A percentile compares a stretch with the other conserved stretches of the same genome.
Conservation (phyloP, 2,113 vertebrate genomes). For the Oxyruncus cristatus region DNA sequence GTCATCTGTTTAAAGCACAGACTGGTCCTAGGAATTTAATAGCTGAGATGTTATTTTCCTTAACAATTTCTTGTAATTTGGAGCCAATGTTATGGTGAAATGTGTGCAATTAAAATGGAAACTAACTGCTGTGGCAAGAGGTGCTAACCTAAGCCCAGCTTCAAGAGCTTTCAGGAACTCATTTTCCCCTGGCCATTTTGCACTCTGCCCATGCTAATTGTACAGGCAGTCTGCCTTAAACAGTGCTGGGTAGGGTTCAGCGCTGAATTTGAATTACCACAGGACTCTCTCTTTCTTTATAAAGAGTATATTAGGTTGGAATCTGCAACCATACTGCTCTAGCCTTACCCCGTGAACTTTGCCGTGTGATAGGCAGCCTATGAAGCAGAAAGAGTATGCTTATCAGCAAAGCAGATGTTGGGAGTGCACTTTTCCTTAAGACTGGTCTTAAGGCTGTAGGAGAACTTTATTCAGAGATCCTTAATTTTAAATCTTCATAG, state of each 20-base stretch:
- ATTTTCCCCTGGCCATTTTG: background rate
- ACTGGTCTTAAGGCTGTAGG: background rate
- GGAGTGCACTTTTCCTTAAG: background rate
- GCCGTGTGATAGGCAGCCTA: background rate
- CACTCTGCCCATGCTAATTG: background rate
- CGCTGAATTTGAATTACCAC: background rate
- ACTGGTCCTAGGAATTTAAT: background rate
- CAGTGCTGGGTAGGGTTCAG: background rate
- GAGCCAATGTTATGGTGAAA: background rate
- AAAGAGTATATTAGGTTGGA: background rate
- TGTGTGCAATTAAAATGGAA: background rate
- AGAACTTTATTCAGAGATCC: background rate
- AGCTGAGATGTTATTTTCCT: background rate
- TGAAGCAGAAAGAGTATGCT: background rate
- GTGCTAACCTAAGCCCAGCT: background rate
- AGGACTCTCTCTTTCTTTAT: background rate
- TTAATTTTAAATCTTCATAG: background rate
- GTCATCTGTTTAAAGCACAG: background rate
- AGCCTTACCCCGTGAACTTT: background rate
- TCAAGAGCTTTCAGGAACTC: background rate
- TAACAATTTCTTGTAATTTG: background rate
- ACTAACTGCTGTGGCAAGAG: background rate
- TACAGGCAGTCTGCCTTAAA: background rate
- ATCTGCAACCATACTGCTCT: background rate
- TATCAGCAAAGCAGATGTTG: background rate